Base-by-base conservation (phyloP, 53 echinoderm and acorn worm genomes). In the Holothuria leucospilota region DNA sequence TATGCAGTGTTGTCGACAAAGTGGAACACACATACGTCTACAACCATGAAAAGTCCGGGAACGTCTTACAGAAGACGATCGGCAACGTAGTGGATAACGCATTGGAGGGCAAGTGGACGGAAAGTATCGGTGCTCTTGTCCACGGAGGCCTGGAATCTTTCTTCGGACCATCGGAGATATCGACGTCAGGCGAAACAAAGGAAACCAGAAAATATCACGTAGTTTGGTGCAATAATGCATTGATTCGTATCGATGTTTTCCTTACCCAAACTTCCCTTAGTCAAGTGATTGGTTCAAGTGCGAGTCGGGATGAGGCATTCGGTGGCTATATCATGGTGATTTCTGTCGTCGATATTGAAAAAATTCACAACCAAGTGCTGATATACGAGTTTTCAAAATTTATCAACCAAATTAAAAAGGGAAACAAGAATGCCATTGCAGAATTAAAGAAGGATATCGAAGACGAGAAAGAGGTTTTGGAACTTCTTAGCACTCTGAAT, bases 341-440 rank as follows among this genome's bases (percentile, higher is more conserved):
- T 0, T 63, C 64, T 63, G 6, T 63, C 13, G 64, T 63, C 64
- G 26, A 63, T 63, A 63, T 63, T 63, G 64, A 63, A 63, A 63
- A 63, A 63, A 26, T 63, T 24, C 64, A 63, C 23, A 26, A 63
- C 26, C 64, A 63, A 63, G 64, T 63, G 64, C 64, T 63, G 10
- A 63, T 63, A 63, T 63, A 63, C 64, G 64, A 63, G 64, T 63
- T 63, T 63, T 63, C 64, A 4, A 63, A 63, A 63, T 63, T 63
- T 63, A 63, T 63, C n/a, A 63, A 63, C 64, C 64, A 63, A 63
- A 63, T 63, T 63, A 63, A 63, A 18, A 26, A n/a, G 23, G 18
- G 8, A 18, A 63, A 18, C 12, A 9, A n/a, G 18, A 10, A 63
- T 5, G 64, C 13, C 6, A 63, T 63, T 12, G 64, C n/a, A 63